Percentiles rank a stretch among this genome's conserved stretches.
phyloP scores from a whole-genome alignment of 2,113 vertebrate species.

The Cygnus atratus region DNA sequence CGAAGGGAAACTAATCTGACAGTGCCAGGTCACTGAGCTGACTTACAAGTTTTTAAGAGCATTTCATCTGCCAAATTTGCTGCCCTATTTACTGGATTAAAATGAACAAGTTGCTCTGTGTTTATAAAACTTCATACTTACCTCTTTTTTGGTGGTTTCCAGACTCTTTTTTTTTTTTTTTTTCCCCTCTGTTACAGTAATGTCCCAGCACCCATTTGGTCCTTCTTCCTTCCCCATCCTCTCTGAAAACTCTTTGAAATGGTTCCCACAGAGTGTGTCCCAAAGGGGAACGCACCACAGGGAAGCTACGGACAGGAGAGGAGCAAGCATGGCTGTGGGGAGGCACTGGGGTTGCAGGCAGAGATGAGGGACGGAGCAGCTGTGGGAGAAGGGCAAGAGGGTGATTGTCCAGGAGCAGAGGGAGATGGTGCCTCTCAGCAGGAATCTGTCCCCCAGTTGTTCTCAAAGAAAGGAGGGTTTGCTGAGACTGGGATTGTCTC shows the following conservation, averaged over 20 bases:
- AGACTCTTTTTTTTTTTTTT: background rate
- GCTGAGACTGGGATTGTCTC: background rate
- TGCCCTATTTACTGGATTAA: conserved; percentile 45
- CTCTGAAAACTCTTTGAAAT: background rate
- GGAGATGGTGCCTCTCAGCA: accelerated
- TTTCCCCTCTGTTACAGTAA: background rate
- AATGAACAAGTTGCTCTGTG: background rate
- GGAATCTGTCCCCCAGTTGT: background rate
- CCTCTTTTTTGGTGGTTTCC: background rate
- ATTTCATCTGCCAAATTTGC: conserved; percentile 50
- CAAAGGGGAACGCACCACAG: background rate
- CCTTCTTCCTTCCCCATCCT: background rate
- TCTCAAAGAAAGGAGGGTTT: background rate
- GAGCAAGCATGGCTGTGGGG: background rate
- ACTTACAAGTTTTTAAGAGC: conserved; percentile 15
- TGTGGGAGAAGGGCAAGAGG: background rate
- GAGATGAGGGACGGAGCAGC: background rate
- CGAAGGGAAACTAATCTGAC: conserved; percentile 9
- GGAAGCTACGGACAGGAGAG: background rate
- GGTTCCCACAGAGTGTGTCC: background rate
- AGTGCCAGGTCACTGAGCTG: conserved; percentile 44
- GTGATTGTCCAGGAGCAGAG: background rate
- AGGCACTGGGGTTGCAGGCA: background rate
- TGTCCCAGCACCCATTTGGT: background rate
- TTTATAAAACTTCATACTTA: background rate